A percentile compares a stretch with the other conserved stretches of the same genome.
These are phyloP conservation scores for Choristoneura rosaceana DNA, from an alignment of 2,888 invertebrate species.

Conservation along the genomic window DNA sequence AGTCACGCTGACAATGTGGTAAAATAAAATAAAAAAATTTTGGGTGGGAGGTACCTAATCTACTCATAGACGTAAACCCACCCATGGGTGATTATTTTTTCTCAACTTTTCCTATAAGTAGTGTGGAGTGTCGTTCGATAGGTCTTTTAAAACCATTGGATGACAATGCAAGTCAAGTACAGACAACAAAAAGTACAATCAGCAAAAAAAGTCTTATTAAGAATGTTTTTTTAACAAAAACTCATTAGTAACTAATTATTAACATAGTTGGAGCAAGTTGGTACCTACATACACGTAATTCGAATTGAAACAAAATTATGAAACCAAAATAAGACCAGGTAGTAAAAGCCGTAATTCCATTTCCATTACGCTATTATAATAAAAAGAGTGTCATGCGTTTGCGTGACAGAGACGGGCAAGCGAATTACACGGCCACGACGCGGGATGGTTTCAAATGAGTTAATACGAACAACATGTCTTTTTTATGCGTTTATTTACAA, in stretches of 20 bases:
- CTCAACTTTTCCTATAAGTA: too few species aligned
- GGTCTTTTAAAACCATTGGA: too few species aligned
- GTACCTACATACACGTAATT: not conserved
- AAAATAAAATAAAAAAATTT: too few species aligned
- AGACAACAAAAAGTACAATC: not conserved
- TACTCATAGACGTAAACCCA: too few species aligned
- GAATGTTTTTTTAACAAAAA: too few species aligned
- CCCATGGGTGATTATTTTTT: too few species aligned
- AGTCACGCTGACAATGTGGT: too few species aligned
- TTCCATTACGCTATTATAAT: slow-evolving; percentile 36
- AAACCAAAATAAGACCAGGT: slow-evolving; percentile 22
- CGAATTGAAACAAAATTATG: slow-evolving; percentile 15
- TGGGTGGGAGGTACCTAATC: too few species aligned
- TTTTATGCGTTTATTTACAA: slow-evolving; percentile 17
- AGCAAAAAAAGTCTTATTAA: too few species aligned
- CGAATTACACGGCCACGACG: slow-evolving; percentile 51
- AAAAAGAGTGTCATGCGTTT: slow-evolving; percentile 36
- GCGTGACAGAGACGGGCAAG: slow-evolving; percentile 41
- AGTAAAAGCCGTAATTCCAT: slow-evolving; percentile 36
- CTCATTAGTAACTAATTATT: too few species aligned
- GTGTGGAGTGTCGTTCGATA: too few species aligned
- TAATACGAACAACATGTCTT: slow-evolving; percentile 43
- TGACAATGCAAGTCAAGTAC: not conserved
- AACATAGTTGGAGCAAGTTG: not conserved
- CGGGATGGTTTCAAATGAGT: slow-evolving; percentile 62